phyloP scores from a whole-genome alignment of 2,113 vertebrate species.

The Malurus elegans region DNA sequence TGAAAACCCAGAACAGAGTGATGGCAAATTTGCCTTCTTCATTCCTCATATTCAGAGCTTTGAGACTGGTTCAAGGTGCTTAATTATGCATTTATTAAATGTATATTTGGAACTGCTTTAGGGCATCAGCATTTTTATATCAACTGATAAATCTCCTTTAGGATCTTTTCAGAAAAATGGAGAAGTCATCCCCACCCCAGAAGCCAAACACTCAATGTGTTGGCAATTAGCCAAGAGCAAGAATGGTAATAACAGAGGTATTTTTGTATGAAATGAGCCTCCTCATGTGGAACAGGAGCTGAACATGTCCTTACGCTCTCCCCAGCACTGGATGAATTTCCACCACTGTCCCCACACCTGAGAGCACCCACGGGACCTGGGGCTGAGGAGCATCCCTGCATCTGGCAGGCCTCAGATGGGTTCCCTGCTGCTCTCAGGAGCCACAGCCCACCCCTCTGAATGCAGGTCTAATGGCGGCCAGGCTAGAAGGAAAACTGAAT shows the following conservation, averaged over 20 bases:
- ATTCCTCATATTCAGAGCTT: neutral
- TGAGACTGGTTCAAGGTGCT: neutral
- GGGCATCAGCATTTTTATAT: neutral
- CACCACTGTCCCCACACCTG: neutral
- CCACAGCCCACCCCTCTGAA: accelerated
- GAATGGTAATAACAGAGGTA: neutral
- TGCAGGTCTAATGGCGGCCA: neutral
- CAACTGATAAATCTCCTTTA: neutral
- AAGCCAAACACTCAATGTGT: neutral
- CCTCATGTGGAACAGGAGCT: neutral
- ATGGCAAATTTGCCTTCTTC: accelerated
- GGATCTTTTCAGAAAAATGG: neutral
- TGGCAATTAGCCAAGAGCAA: neutral
- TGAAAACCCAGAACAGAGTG: neutral
- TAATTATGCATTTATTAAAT: neutral
- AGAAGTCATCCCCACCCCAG: too few relatives aligned
- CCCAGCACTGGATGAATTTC: neutral
- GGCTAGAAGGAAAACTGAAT: neutral
- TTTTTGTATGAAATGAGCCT: neutral
- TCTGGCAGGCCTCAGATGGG: accelerated
- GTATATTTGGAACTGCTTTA: neutral
- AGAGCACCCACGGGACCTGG: neutral
- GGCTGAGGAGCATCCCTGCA: neutral
- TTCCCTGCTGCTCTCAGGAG: neutral
- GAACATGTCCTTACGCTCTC: neutral